A percentile compares a stretch with the other conserved stretches of the same genome.
Evolutionary conservation across 2,113 vertebrate species (phyloP).

Genomic region (Misgurnus anguillicaudatus): DNA sequence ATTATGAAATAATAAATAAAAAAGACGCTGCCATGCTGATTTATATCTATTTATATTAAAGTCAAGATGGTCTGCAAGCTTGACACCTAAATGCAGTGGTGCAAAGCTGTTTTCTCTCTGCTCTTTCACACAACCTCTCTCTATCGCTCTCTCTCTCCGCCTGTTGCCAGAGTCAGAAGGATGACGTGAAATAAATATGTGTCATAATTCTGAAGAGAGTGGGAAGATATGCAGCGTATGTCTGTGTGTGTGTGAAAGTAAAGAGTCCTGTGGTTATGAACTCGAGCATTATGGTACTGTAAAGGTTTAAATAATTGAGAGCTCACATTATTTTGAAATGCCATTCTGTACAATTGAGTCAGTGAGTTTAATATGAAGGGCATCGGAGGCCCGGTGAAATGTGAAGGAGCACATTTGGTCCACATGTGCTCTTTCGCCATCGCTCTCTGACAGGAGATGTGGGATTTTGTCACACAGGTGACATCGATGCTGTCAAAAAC

Average conservation of each 20-base stretch:
- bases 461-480: slow-evolving; percentile 42
- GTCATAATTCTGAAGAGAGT: slow-evolving; percentile 72
- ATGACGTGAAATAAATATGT: slow-evolving; percentile 79
- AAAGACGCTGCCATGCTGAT: slow-evolving; percentile 76
- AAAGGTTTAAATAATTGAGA: slow-evolving; percentile 73
- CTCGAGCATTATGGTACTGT: slow-evolving; percentile 64
- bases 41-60: slow-evolving; percentile 88
- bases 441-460: slow-evolving; percentile 36
- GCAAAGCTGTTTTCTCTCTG: slow-evolving; percentile 64
- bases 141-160: slow-evolving; percentile 38
- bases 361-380: slow-evolving; percentile 70
- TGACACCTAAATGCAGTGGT: slow-evolving; percentile 76
- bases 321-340: slow-evolving; percentile 73
- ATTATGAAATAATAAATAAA: slow-evolving; percentile 50
- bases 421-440: background rate
- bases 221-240: slow-evolving; percentile 71
- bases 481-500: slow-evolving; percentile 31
- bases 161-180: slow-evolving; percentile 74
- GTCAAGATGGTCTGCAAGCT: slow-evolving; percentile 72
- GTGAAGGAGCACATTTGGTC: slow-evolving; percentile 53
- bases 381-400: slow-evolving; percentile 67
- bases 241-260: slow-evolving; percentile 42
- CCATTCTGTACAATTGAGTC: slow-evolving; percentile 69
- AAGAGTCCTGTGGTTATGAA: slow-evolving; percentile 61
- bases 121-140: slow-evolving; percentile 18